Conservation (phyloP, 2,113 vertebrate species). For the Mola mola region DNA sequence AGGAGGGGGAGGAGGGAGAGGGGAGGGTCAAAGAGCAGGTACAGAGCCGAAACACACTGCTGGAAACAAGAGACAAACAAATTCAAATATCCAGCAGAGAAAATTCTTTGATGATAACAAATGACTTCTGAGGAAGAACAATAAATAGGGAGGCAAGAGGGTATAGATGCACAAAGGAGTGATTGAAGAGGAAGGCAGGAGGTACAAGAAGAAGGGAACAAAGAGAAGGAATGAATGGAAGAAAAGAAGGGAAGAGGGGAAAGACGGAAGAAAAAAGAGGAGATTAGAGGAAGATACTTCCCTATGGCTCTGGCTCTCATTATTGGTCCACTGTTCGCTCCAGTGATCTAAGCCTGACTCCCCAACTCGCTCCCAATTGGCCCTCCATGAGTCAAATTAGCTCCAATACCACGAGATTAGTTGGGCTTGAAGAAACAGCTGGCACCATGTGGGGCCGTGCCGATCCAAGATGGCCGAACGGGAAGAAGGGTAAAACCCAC, state of each 20-base stretch:
- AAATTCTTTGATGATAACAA: no score
- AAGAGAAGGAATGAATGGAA: neutral
- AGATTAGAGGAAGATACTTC: conserved; percentile 39
- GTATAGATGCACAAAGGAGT: no score
- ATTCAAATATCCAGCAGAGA: no score
- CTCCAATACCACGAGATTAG: conserved; percentile 73
- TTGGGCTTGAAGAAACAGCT: conserved; percentile 72
- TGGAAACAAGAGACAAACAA: no score
- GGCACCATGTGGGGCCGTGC: conserved; percentile 64
- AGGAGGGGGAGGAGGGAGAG: no score
- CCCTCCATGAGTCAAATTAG: conserved; percentile 71
- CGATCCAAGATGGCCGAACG: conserved; percentile 63
- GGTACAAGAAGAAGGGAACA: neutral
- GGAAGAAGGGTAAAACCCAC: conserved; percentile 41
- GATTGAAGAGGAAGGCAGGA: no score
- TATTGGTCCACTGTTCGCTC: conserved; percentile 54
- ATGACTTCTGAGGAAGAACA: no score
- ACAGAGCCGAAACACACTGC: no score
- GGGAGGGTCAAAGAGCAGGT: no score
- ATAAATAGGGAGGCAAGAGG: no score
- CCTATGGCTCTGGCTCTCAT: no score
- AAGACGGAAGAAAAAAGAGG: conserved; percentile 6
- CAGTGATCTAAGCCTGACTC: conserved; percentile 69
- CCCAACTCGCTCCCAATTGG: conserved; percentile 55
- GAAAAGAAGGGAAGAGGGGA: neutral